A percentile compares a stretch with the other conserved stretches of the same genome.
phyloP scores from a whole-genome alignment of 53 echinoderm and acorn worm genomes.

The Astropecten irregularis region DNA sequence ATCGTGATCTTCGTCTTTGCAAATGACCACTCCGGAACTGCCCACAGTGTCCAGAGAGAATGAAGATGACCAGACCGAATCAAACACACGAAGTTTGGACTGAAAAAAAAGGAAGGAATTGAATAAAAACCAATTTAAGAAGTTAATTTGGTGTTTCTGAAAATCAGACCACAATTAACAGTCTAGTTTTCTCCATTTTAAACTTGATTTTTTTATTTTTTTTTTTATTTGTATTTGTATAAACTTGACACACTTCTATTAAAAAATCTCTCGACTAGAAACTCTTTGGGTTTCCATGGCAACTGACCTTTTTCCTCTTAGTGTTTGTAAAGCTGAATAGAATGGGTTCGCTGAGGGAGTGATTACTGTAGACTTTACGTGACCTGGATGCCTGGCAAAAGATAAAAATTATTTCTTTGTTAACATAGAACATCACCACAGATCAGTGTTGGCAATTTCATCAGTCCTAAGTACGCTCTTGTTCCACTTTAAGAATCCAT shows the following conservation, averaged over 20 bases:
- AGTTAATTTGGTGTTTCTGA: background rate
- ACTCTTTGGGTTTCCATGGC: no score
- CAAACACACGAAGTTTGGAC: slow-evolving; percentile 97
- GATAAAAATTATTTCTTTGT: no score
- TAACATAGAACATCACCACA: no score
- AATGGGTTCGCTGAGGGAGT: slow-evolving; percentile 87
- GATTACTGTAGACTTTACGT: slow-evolving; percentile 90
- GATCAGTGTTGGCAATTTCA: no score
- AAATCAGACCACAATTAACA: background rate
- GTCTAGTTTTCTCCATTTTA: no score
- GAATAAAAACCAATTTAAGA: background rate
- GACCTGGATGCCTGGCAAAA: slow-evolving; percentile 85
- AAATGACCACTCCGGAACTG: slow-evolving; percentile 95
- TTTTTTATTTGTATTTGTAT: no score
- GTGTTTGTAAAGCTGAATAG: slow-evolving; percentile 91
- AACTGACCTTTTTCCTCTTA: slow-evolving; percentile 89
- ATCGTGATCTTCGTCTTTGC: slow-evolving; percentile 95
- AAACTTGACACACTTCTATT: no score
- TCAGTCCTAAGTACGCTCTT: no score
- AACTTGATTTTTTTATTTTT: no score
- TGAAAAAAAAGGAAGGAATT: slow-evolving; percentile 6
- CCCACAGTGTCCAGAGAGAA: slow-evolving; percentile 99
- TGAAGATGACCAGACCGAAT: slow-evolving; percentile 93
- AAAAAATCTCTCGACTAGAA: no score
- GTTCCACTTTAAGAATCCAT: no score